Evolutionary conservation across 2,113 vertebrate genomes (phyloP).

Genomic region (Picathartes gymnocephalus): DNA sequence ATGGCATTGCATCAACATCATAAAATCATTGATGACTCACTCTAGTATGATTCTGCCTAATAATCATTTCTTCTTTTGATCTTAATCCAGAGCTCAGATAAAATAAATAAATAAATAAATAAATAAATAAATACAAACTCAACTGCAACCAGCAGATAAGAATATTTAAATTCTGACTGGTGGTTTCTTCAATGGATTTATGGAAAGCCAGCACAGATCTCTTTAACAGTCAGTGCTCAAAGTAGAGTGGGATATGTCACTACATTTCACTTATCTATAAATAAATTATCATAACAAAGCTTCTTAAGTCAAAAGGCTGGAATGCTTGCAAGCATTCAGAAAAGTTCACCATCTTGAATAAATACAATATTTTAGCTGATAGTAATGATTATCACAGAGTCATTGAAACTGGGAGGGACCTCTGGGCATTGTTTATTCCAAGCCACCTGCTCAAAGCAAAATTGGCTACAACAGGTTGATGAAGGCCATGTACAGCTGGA

Average conservation of each 20-base stretch:
- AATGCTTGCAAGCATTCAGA: background rate
- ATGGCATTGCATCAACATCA: background rate
- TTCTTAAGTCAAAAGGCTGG: background rate
- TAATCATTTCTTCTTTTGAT: background rate
- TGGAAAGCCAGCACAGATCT: background rate
- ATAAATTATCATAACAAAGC: background rate
- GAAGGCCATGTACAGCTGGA: accelerated
- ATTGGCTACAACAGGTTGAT: background rate
- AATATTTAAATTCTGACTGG: background rate
- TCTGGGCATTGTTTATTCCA: background rate
- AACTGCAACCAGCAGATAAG: background rate
- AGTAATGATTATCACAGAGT: background rate
- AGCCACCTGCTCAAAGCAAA: background rate
- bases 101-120: background rate
- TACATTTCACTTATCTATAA: background rate
- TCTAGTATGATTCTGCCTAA: background rate
- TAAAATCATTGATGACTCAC: background rate
- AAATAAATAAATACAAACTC: background rate
- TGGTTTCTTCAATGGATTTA: background rate
- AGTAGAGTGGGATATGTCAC: background rate
- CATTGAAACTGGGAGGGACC: background rate
- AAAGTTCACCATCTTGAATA: background rate
- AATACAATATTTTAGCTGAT: background rate
- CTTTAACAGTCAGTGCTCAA: background rate
- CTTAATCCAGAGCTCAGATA: background rate